Evolutionary conservation across 1,140 invertebrate genomes (phyloP).

Genomic region (Sarcophaga peregrina): DNA sequence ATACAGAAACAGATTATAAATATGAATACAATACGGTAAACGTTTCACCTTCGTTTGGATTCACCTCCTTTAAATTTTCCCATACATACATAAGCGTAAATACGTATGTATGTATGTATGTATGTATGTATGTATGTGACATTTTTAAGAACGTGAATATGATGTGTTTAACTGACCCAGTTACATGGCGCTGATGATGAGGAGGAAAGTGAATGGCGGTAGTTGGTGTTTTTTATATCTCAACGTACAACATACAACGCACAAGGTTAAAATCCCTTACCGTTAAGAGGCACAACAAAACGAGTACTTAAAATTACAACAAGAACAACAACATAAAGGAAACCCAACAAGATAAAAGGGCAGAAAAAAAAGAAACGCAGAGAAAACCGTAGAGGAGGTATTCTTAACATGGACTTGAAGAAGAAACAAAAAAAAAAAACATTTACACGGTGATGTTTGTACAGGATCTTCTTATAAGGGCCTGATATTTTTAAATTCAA

Average conservation of each 20-base stretch:
- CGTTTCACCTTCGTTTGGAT: not conserved
- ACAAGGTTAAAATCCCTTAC: conserved; percentile 25
- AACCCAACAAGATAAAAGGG: not conserved
- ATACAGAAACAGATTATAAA: too few species aligned
- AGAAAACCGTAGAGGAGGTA: not conserved
- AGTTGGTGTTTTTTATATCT: not conserved
- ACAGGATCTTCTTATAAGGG: too few species aligned
- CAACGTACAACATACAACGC: not conserved
- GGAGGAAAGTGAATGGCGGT: not conserved
- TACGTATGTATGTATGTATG: too few species aligned
- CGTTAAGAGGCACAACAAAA: not conserved
- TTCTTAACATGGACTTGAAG: not conserved
- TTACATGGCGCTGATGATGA: conserved; percentile 11
- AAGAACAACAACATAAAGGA: conserved; percentile 19
- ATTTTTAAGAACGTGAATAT: conserved; percentile 27
- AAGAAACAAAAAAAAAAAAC: too few species aligned
- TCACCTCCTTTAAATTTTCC: not conserved
- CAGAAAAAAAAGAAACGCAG: not conserved
- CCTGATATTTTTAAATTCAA: too few species aligned
- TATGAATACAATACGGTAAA: not conserved
- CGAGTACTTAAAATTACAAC: conserved; percentile 5
- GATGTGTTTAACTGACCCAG: conserved; percentile 29
- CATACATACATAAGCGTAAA: too few species aligned
- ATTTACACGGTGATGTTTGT: too few species aligned
- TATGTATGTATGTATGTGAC: not conserved